Conservation (phyloP, 2,797 vertebrate species). For the Falco rusticolus region DNA sequence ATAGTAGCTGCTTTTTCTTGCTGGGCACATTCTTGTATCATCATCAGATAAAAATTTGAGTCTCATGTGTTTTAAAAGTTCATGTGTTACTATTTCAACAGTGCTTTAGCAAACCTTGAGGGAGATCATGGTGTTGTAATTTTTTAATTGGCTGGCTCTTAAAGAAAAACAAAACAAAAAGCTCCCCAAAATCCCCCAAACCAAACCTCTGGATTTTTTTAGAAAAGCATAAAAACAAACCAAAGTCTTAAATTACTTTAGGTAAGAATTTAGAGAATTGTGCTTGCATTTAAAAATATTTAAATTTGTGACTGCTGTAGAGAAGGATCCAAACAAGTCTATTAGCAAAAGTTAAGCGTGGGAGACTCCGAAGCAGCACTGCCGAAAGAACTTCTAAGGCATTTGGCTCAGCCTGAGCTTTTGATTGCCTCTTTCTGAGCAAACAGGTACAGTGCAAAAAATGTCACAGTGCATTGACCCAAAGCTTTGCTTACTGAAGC, state of each 20-base stretch:
- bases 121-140: background rate
- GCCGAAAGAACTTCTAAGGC: background rate
- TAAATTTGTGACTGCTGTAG: background rate
- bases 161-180: background rate
- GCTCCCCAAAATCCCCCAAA: background rate
- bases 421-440: background rate
- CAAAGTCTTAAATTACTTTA: background rate
- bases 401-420: background rate
- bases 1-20: background rate
- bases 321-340: background rate
- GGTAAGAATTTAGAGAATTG: background rate
- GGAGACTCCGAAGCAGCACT: background rate
- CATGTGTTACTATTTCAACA: background rate
- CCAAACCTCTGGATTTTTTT: background rate
- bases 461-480: background rate
- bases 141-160: background rate
- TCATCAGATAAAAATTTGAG: background rate
- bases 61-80: background rate
- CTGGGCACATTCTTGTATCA: background rate
- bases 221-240: background rate
- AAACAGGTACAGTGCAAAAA: conserved; percentile 14
- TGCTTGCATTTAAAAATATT: background rate
- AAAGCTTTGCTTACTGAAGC: background rate
- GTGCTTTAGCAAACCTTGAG: background rate
- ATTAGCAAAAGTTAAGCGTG: background rate